These are phyloP conservation scores for Macrotis lagotis DNA, from an alignment of 2,113 vertebrate genomes.

Conservation along the genomic window DNA sequence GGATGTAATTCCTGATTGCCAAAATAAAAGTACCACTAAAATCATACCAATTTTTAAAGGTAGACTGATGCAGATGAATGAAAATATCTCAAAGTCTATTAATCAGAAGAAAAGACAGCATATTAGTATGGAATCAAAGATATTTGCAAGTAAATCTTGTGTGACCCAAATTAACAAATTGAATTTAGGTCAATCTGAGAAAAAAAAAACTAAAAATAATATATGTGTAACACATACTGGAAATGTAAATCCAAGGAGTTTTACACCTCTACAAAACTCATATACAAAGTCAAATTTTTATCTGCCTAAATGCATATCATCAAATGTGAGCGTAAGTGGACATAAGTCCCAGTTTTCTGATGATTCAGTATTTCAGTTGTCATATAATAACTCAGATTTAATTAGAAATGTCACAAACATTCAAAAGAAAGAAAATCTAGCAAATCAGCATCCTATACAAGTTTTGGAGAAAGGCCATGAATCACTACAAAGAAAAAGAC, in stretches of 20 bases:
- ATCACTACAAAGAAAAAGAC: conserved; percentile 61
- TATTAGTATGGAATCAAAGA: conserved; percentile 47
- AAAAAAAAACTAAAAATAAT: conserved; percentile 35
- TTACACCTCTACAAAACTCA: conserved; percentile 37
- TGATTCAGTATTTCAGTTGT: conserved; percentile 46
- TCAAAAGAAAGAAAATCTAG: conserved; percentile 50
- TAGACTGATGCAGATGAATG: conserved; percentile 72
- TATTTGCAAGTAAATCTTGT: conserved; percentile 41
- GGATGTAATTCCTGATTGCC: neutral
- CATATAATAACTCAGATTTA: neutral
- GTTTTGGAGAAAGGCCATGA: conserved; percentile 52
- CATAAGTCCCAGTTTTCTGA: neutral
- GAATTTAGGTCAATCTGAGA: conserved; percentile 9
- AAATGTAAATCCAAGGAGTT: conserved; percentile 27
- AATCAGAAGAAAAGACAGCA: conserved; percentile 71
- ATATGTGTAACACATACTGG: neutral
- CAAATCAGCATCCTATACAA: conserved; percentile 52
- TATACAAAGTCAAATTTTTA: conserved; percentile 34
- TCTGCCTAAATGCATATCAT: conserved; percentile 32
- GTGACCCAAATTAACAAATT: conserved; percentile 56
- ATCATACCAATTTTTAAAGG: conserved; percentile 88
- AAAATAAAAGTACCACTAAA: conserved; percentile 62
- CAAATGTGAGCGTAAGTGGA: conserved; percentile 20
- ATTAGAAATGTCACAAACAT: neutral
- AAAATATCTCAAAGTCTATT: conserved; percentile 68